Evolutionary conservation across 2,888 invertebrate species (phyloP), one percentile per base, ranked within the genome.

Genomic region (Leptinotarsa rubiginosa): DNA sequence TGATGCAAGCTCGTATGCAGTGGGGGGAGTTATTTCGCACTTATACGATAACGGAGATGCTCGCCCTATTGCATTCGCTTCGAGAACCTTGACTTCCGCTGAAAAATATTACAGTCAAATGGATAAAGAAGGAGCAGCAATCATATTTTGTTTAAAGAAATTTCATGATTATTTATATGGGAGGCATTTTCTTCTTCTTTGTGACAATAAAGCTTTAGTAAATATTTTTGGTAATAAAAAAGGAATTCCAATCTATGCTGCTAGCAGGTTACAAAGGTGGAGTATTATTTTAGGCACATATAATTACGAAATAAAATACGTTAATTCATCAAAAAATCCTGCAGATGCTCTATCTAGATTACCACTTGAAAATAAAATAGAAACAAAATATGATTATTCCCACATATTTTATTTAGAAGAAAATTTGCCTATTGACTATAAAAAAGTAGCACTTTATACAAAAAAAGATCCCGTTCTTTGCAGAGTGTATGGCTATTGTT

Each of bases 201-300:
- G 50, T n/a, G 78, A 79, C 56, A 77, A 79, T 70, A 68, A 79
- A 65, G 77, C 71, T 18, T 52, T 77, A 47, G 18, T 79, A 20
- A 74, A 72, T 65, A 49, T 79, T 31, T 69, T 79, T 18, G 66
- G 72, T 25, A 47, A 22, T 3, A 69, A 70, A 25, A 78, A 76
- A 50, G 67, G 67, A 15, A 68, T 73, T 12, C 69, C 73, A 16
- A 22, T 69, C 4, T 65, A 65, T 47, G 65, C 65, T 15, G 65
- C 65, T 15, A 65, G 31, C 16, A 31, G 65, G 49, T 65, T 76
- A 66, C 72, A 72, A 47, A 31, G 76, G 69, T 76, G 74, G 74
- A 70, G 73, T 12, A 59, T 71, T 56, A 56, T 75, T 20, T 68
- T 73, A n/a, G 62, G 68, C 10, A 62, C 18, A 41, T 77, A 69